These are phyloP conservation scores for Pelobates fuscus DNA, from an alignment of 2,113 vertebrate genomes.

Conservation along the genomic window DNA sequence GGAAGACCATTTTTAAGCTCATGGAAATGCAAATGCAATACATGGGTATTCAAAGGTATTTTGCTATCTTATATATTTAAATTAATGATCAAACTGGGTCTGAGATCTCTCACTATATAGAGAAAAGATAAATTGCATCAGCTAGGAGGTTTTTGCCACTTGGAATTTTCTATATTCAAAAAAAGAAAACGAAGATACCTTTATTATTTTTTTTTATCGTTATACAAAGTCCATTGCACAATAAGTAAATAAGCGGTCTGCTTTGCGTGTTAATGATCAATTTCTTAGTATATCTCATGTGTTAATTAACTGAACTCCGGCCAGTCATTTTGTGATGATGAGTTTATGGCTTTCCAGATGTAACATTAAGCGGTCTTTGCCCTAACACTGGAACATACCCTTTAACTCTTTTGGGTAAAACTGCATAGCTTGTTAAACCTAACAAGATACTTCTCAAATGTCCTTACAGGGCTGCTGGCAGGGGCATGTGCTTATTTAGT, in stretches of 20 bases:
- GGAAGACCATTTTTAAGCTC: no score
- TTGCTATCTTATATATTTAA: no score
- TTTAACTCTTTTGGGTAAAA: neutral
- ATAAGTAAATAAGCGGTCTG: neutral
- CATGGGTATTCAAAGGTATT: no score
- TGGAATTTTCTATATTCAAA: no score
- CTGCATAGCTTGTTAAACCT: neutral
- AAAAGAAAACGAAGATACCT: no score
- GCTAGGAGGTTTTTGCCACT: no score
- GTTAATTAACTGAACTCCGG: neutral
- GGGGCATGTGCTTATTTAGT: neutral
- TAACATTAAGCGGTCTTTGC: neutral
- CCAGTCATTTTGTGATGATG: neutral
- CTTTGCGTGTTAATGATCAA: constrained; percentile 5
- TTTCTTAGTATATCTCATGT: neutral
- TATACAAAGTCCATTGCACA: neutral
- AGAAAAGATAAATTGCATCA: no score
- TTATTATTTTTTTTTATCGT: no score
- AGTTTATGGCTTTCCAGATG: neutral
- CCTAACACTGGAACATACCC: neutral
- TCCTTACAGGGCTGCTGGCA: neutral
- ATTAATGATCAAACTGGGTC: no score
- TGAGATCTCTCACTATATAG: no score
- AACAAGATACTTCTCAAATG: neutral
- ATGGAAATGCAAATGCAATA: no score